A percentile compares a stretch with the other conserved stretches of the same genome.
Conservation (phyloP, 2,113 vertebrate genomes). For the Entomyzon cyanotis region DNA sequence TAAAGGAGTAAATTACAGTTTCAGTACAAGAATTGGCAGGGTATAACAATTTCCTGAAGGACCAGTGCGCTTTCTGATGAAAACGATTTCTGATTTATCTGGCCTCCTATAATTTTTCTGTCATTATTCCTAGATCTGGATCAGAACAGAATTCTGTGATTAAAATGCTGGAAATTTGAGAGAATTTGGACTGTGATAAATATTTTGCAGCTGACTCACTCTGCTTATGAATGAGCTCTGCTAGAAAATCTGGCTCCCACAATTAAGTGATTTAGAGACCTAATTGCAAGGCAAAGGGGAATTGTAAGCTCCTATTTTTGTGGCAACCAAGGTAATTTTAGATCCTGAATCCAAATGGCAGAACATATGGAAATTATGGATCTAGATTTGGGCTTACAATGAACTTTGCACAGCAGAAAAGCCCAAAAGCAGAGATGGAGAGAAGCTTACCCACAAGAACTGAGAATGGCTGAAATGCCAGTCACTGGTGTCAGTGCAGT, state of each 20-base stretch:
- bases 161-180: slow-evolving; percentile 26
- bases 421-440: neutral
- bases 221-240: slow-evolving; percentile 20
- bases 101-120: neutral
- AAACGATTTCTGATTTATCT: neutral
- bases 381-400: neutral
- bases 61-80: neutral
- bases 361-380: neutral
- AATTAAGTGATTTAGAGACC: slow-evolving; percentile 38
- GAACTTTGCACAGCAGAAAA: neutral
- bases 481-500: neutral
- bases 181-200: slow-evolving; percentile 43
- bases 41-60: neutral
- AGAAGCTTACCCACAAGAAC: neutral
- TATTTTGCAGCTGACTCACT: slow-evolving; percentile 59
- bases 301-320: slow-evolving; percentile 45
- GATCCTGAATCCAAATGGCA: neutral
- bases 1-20: neutral
- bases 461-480: neutral
- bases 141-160: slow-evolving; percentile 23
- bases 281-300: slow-evolving; percentile 57
- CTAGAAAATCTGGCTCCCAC: slow-evolving; percentile 51
- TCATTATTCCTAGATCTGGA: slow-evolving; percentile 7
- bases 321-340: slow-evolving; percentile 37
- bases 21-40: neutral